Evolutionary conservation across 2,113 vertebrate genomes (phyloP).

Genomic region (Oostethus manadensis): DNA sequence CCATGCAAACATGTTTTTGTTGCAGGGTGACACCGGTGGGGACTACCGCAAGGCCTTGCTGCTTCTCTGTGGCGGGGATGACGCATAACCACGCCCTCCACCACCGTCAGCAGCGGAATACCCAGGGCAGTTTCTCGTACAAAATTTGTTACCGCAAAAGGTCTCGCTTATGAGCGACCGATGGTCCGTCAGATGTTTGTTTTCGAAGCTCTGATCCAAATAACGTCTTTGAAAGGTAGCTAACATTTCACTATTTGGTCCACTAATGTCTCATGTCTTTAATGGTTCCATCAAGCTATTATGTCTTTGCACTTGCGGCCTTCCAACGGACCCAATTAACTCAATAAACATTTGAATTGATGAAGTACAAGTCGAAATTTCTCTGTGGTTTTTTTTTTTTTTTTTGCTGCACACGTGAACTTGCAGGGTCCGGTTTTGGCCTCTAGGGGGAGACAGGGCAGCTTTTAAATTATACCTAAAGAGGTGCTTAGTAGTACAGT

Average conservation of each 20-base stretch:
- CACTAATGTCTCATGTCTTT: constrained; percentile 30
- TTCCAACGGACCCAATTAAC: too few species aligned
- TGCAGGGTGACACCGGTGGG: constrained; percentile 83
- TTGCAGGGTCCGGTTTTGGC: too few species aligned
- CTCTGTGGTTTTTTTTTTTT: too few species aligned
- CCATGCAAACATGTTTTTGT: constrained; percentile 21
- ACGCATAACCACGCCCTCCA: constrained; percentile 68
- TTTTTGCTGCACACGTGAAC: too few species aligned
- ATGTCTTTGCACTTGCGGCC: too few species aligned
- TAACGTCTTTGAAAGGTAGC: constrained; percentile 50
- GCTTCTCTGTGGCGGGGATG: constrained; percentile 85
- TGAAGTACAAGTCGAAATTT: too few species aligned
- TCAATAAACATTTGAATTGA: too few species aligned
- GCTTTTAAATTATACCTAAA: too few species aligned
- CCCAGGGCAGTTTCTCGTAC: background rate
- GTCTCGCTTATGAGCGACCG: constrained; percentile 7
- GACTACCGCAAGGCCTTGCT: constrained; percentile 87
- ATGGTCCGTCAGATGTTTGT: constrained; percentile 9
- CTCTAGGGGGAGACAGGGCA: too few species aligned
- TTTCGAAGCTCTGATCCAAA: constrained; percentile 32
- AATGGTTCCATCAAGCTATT: background rate
- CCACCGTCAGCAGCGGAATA: background rate
- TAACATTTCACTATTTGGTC: constrained; percentile 48
- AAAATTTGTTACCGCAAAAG: constrained; percentile 2
- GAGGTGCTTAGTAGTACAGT: too few species aligned